Percentiles rank a stretch among this genome's conserved stretches.
These are phyloP conservation scores for Corynorhinus townsendii DNA, from an alignment of 2,113 vertebrate genomes.

Conservation along the genomic window DNA sequence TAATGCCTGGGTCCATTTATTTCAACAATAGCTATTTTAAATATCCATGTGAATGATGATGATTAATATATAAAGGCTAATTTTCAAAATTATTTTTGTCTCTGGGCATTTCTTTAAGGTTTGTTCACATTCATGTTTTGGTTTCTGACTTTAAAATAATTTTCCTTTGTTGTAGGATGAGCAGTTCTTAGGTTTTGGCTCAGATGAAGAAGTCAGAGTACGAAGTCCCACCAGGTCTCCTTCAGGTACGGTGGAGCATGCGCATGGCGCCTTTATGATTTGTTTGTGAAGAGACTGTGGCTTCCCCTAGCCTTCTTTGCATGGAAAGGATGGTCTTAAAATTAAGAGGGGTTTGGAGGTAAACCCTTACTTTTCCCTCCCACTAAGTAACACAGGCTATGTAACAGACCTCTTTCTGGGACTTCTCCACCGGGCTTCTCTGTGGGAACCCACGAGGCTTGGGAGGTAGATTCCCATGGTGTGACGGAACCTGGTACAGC, in stretches of 20 bases:
- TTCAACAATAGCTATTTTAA: constrained; percentile 47
- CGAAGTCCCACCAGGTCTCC: constrained; percentile 87
- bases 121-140: not conserved
- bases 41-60: constrained; percentile 22
- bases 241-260: constrained; percentile 82
- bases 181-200: constrained; percentile 94
- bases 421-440: not conserved
- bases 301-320: not conserved
- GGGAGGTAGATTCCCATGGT: not conserved
- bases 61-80: constrained; percentile 19
- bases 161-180: constrained; percentile 90
- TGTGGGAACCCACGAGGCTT: not conserved
- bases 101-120: constrained; percentile 57
- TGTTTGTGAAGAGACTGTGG: not conserved
- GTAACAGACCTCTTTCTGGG: not conserved
- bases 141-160: constrained; percentile 62
- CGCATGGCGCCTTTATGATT: not conserved
- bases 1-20: constrained; percentile 27
- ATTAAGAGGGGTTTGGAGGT: not conserved
- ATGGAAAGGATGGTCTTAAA: not conserved
- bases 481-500: not conserved
- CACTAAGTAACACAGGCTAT: not conserved
- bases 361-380: not conserved
- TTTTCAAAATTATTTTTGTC: constrained; percentile 58
- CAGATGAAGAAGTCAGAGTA: constrained; percentile 91